Conservation (phyloP, 2,113 vertebrate species). For the Epinephelus cyanopodus region DNA sequence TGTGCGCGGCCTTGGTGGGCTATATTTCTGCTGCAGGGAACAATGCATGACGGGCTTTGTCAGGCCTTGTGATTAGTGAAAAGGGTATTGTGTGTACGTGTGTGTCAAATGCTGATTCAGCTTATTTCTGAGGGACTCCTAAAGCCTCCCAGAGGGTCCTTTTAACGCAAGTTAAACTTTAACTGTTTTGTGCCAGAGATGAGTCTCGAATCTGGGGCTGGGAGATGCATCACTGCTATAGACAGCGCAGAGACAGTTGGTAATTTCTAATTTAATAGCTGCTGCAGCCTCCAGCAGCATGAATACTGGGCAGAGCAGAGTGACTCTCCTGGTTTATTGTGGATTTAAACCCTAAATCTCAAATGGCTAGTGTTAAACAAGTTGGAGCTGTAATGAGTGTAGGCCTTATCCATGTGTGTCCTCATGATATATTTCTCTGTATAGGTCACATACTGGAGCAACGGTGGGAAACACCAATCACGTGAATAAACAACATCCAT, state of each 20-base stretch:
- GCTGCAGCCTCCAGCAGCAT: constrained; percentile 2
- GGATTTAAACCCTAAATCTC: constrained; percentile 19
- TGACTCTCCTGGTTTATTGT: background rate
- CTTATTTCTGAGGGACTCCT: constrained; percentile 85
- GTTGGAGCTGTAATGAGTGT: constrained; percentile 3
- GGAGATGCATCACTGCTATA: constrained; percentile 24
- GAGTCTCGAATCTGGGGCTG: constrained; percentile 78
- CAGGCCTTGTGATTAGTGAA: constrained; percentile 80
- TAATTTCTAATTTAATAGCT: constrained; percentile 38
- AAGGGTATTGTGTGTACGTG: constrained; percentile 81
- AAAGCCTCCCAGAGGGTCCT: constrained; percentile 87
- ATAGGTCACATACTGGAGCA: constrained; percentile 81
- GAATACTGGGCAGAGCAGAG: background rate
- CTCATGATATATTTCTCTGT: constrained; percentile 59
- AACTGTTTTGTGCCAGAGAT: constrained; percentile 88
- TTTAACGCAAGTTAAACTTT: constrained; percentile 95
- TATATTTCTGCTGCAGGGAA: constrained; percentile 64
- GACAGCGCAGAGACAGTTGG: constrained; percentile 20
- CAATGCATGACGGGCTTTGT: constrained; percentile 78
- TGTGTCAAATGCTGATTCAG: constrained; percentile 85
- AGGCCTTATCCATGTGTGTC: background rate
- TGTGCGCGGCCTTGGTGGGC: constrained; percentile 47
- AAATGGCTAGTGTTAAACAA: background rate
- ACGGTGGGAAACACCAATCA: constrained; percentile 87
- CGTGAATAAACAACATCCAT: constrained; percentile 90